Evolutionary conservation across 2,797 vertebrate genomes (phyloP).

Genomic region (Pseudochromis fuscus): DNA sequence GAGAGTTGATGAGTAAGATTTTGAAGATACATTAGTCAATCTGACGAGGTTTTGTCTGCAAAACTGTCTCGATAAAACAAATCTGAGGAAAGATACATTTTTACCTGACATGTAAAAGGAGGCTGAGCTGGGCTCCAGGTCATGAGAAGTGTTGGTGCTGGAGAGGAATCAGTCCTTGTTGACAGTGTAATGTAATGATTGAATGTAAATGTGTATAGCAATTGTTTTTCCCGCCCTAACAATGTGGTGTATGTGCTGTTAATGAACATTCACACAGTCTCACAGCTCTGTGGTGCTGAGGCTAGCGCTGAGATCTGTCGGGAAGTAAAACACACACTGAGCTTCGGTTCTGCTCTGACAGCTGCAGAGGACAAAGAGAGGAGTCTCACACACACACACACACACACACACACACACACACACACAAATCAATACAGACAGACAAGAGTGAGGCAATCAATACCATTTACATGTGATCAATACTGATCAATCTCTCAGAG

Average conservation of each 20-base stretch:
- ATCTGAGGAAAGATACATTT: no score
- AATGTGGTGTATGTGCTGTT: not conserved
- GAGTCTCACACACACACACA: not conserved
- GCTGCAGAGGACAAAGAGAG: constrained; percentile 60
- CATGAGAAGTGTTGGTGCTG: no score
- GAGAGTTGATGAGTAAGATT: no score
- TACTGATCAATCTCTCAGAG: constrained; percentile 60
- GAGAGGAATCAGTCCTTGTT: not conserved
- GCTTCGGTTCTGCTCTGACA: no score
- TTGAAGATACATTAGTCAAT: no score
- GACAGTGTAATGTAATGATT: not conserved
- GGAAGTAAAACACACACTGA: not conserved
- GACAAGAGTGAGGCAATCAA: constrained; percentile 54
- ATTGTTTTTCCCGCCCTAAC: no score
- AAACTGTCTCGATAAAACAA: no score
- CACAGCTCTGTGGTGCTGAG: not conserved
- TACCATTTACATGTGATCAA: constrained; percentile 73
- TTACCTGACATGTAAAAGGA: no score
- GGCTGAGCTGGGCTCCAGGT: no score
- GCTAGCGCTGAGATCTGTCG: accelerated
- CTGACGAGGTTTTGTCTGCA: no score
- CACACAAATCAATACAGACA: constrained; percentile 44
- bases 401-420: not conserved
- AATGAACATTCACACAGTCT: not conserved
- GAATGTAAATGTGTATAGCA: not conserved